Percentiles rank a stretch among this genome's conserved stretches.
Conservation (phyloP, 1,140 invertebrate genomes). For the Ceratosolen solmsi region DNA sequence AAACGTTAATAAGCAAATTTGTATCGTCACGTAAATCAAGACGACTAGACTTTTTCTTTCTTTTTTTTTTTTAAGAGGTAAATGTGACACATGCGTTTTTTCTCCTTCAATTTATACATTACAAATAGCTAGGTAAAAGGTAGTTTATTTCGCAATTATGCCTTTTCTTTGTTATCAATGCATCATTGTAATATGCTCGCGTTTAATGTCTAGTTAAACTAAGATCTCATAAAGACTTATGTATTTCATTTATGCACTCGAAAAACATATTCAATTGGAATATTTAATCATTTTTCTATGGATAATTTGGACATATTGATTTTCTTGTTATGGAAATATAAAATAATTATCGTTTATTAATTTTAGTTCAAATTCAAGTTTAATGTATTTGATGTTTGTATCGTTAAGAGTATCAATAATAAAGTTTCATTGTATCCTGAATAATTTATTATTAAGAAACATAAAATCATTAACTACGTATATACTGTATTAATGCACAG, state of each 20-base stretch:
- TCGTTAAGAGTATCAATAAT: too few species aligned
- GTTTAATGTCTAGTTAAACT: background rate
- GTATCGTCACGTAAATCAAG: too few species aligned
- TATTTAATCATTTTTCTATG: background rate
- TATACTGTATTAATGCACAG: too few species aligned
- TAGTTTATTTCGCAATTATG: background rate
- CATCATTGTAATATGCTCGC: background rate
- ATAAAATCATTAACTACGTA: too few species aligned
- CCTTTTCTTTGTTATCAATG: background rate
- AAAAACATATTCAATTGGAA: background rate
- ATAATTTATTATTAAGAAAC: too few species aligned
- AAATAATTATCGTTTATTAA: too few species aligned
- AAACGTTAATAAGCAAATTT: too few species aligned
- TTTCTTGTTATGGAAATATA: background rate
- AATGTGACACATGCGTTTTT: background rate
- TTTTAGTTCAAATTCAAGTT: too few species aligned
- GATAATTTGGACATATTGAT: background rate
- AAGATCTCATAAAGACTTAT: background rate
- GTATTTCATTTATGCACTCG: background rate
- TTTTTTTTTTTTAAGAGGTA: too few species aligned
- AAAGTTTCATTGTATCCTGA: too few species aligned
- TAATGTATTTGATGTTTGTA: too few species aligned
- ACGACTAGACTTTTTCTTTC: too few species aligned
- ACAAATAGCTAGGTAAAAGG: slow-evolving; percentile 3
- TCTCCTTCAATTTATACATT: background rate